These are phyloP conservation scores for Anthopleura xanthogrammica DNA, from an alignment of 92 coral and sea anemone genomes.

Conservation along the genomic window DNA sequence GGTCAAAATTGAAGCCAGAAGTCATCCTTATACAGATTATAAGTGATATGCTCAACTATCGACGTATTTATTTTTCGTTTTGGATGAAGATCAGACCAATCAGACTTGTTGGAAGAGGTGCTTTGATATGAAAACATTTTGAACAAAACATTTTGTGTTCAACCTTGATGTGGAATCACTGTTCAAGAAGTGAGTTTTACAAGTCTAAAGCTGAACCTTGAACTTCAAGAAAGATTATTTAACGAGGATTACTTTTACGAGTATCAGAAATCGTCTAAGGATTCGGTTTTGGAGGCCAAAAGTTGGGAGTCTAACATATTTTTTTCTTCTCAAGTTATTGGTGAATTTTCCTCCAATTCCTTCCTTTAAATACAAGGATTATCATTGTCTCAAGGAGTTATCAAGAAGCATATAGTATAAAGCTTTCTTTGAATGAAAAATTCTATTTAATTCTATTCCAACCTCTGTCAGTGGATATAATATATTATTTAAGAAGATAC, in stretches of 20 bases:
- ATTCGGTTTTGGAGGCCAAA: neutral
- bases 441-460: too few species aligned
- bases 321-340: neutral
- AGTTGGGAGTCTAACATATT: neutral
- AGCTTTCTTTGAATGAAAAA: too few species aligned
- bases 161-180: neutral
- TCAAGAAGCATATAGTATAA: too few species aligned
- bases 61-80: neutral
- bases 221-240: neutral
- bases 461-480: too few species aligned
- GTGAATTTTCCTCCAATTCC: neutral
- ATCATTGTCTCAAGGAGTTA: too few species aligned
- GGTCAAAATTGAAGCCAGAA: neutral
- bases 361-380: too few species aligned
- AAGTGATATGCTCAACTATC: neutral
- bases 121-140: neutral
- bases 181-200: neutral
- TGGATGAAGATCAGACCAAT: neutral
- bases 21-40: neutral
- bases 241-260: neutral
- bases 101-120: neutral
- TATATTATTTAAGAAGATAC: neutral
- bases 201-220: neutral
- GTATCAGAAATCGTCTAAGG: neutral
- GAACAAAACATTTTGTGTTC: neutral